Base-by-base conservation (phyloP, 1,140 invertebrate species). In the Bicyclus anynana region DNA sequence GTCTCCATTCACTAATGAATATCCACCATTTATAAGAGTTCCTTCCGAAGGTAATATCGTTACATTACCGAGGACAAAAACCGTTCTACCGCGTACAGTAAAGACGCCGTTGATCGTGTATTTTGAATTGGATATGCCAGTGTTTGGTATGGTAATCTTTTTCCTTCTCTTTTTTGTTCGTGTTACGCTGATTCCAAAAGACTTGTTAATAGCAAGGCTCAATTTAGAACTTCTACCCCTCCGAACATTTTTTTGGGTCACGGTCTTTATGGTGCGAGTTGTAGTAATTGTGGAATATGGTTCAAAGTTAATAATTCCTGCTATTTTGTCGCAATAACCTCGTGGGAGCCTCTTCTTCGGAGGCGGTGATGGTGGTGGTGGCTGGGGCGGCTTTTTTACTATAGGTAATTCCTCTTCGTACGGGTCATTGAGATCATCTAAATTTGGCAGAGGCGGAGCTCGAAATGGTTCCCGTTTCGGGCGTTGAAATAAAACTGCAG, bases 1-100 rank as follows among this genome's bases (percentile, higher is more conserved):
- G 62, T 71, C 60, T 35, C 72, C 74, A 14, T 56, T 55, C 5
- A 79, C 42, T 17, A 49, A 69, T 23, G 35, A 59, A 46, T 72
- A 72, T 0, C 84, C 84, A n/a, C 81, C 82, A 51, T 87, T 77
- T 65, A 87, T 79, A 18, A 85, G 60, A 10, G 77, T 67, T 6
- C 80, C 82, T 5, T 59, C 18, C 5, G 80, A 53, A 1, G 81
- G 80, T 20, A 84, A 53, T 21, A 80, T 70, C 12, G 69, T 67
- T 13, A 87, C 77, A 23, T 52, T 76, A 3, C 72, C 74, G 6
- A 87, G 60, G 9, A 77, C 53, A 51, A 60, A 87, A 12, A 73
- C 63, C 2, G 71, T 63, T 50, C 74, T 79, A 10, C 74, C 74
- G 4, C 71, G 53, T 47, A 82, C 29, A 29, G 53, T 54, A 63